Evolutionary conservation across 2,888 invertebrate genomes (phyloP).

Genomic region (Metopia argyrocephala): DNA sequence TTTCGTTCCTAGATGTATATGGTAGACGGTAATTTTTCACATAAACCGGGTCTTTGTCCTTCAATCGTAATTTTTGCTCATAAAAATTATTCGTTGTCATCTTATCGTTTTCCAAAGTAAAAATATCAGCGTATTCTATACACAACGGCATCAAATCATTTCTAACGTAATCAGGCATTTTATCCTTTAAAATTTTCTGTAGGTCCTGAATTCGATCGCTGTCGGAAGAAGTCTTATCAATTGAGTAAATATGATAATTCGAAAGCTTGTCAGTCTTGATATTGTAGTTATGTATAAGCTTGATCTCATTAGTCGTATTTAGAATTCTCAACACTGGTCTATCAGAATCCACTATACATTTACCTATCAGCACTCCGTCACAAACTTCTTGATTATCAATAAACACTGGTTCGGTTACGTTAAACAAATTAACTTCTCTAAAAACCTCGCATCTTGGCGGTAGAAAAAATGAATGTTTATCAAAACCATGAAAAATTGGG

Average conservation of each 20-base stretch:
- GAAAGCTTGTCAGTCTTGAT: constrained; percentile 3
- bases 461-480: constrained; percentile 4
- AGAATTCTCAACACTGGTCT: background rate
- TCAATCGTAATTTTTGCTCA: background rate
- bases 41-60: background rate
- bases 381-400: background rate
- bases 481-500: constrained; percentile 26
- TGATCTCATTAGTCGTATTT: constrained; percentile 2
- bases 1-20: background rate
- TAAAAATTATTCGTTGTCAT: constrained; percentile 8
- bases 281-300: background rate
- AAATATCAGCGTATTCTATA: constrained; percentile 9
- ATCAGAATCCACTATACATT: background rate
- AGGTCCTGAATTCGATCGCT: background rate
- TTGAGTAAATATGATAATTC: background rate
- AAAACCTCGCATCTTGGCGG: constrained; percentile 21
- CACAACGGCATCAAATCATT: constrained; percentile 1
- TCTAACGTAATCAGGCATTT: background rate
- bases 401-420: constrained; percentile 4
- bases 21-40: background rate
- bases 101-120: constrained; percentile 13
- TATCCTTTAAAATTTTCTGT: background rate
- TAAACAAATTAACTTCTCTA: background rate
- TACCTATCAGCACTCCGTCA: constrained; percentile 1
- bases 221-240: background rate